These are phyloP conservation scores for Merluccius polli DNA, from an alignment of 2,797 vertebrate genomes.

Conservation along the genomic window DNA sequence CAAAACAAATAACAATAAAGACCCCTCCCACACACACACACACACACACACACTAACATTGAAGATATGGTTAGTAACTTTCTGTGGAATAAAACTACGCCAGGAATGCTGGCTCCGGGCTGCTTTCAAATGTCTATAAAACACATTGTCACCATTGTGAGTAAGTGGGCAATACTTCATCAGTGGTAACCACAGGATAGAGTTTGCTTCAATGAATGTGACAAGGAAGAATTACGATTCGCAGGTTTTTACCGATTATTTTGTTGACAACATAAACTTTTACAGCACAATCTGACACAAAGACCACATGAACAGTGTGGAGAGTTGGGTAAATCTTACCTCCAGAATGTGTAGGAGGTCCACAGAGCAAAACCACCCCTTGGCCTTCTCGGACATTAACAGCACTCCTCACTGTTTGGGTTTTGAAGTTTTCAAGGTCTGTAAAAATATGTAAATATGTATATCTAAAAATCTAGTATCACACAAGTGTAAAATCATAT, in stretches of 20 bases:
- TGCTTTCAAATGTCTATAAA: conserved; percentile 18
- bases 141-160: conserved; percentile 8
- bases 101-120: conserved; percentile 22
- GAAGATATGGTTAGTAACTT: conserved; percentile 18
- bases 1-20: conserved; percentile 39
- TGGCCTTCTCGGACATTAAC: conserved; percentile 93
- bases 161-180: background rate
- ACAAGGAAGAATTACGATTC: background rate
- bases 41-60: background rate
- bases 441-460: conserved; percentile 32
- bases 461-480: background rate
- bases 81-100: conserved; percentile 28
- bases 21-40: background rate
- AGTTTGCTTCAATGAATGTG: too few species aligned
- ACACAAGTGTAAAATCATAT: background rate
- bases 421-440: conserved; percentile 88
- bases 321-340: conserved; percentile 68
- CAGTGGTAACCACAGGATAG: too few species aligned
- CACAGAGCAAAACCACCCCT: conserved; percentile 90
- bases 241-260: background rate
- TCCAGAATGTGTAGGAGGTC: conserved; percentile 81
- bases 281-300: background rate
- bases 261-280: background rate
- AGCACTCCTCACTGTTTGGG: conserved; percentile 77
- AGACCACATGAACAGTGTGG: background rate